Evolutionary conservation across 2,797 vertebrate genomes (phyloP).

Genomic region (Tapirus indicus): DNA sequence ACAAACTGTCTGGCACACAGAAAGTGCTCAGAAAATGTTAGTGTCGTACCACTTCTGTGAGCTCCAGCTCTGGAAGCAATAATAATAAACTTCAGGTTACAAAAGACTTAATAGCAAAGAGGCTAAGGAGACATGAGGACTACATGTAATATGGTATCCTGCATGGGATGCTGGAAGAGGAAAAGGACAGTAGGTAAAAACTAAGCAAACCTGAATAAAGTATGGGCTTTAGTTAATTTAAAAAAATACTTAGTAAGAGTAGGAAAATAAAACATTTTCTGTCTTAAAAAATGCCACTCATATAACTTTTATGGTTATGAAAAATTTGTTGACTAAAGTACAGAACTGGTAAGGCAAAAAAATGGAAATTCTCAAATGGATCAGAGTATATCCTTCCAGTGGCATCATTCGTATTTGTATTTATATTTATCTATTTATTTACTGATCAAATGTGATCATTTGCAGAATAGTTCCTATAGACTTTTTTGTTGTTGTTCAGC

Average conservation of each 20-base stretch:
- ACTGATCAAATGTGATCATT: neutral
- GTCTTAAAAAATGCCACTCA: neutral
- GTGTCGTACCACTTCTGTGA: neutral
- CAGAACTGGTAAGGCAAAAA: neutral
- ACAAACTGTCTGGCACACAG: neutral
- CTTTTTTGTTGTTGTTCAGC: neutral
- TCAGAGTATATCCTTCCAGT: neutral
- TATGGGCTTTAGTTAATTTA: neutral
- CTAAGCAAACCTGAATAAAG: neutral
- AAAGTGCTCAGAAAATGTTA: neutral
- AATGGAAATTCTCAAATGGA: neutral
- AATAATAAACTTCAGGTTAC: neutral
- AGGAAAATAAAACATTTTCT: constrained; percentile 18
- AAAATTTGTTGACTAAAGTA: neutral
- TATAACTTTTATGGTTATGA: neutral
- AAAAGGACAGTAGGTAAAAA: neutral
- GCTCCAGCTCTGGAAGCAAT: constrained; percentile 3
- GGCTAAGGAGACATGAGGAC: neutral
- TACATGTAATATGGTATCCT: neutral
- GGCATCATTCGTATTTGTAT: neutral
- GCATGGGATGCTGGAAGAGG: neutral
- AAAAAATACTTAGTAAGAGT: neutral
- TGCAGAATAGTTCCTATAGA: neutral
- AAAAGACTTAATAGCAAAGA: neutral
- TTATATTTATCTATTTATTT: neutral